phyloP scores from a whole-genome alignment of 2,797 vertebrate genomes.

The Microhierax caerulescens region DNA sequence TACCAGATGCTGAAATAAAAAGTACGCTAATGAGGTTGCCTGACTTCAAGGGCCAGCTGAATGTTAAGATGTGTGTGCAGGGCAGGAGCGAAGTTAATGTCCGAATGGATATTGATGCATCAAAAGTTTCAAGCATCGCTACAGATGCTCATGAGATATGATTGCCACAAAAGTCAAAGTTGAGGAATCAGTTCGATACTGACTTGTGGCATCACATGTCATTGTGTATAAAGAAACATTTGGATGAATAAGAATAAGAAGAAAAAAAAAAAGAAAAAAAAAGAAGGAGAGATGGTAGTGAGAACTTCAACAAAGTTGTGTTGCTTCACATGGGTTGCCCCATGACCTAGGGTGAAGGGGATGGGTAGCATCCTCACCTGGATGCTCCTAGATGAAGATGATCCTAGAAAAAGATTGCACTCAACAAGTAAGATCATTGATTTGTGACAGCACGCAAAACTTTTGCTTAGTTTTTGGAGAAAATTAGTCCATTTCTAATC shows the following conservation, averaged over 20 bases:
- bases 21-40: not conserved
- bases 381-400: not conserved
- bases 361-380: not conserved
- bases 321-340: not conserved
- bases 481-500: not conserved
- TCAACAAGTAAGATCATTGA: not conserved
- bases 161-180: not conserved
- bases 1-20: not conserved
- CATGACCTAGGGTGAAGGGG: not conserved
- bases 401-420: not conserved
- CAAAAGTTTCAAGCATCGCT: not conserved
- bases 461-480: not conserved
- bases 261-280: no score
- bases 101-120: not conserved
- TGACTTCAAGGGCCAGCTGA: not conserved
- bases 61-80: not conserved
- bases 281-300: not conserved
- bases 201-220: not conserved
- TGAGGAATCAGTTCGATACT: not conserved
- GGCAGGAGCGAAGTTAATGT: not conserved
- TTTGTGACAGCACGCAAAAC: not conserved
- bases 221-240: not conserved
- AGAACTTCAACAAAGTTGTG: not conserved
- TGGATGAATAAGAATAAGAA: not conserved
- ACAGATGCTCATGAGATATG: not conserved